phyloP scores from a whole-genome alignment of 1,140 invertebrate species.

The Papilio xuthus region DNA sequence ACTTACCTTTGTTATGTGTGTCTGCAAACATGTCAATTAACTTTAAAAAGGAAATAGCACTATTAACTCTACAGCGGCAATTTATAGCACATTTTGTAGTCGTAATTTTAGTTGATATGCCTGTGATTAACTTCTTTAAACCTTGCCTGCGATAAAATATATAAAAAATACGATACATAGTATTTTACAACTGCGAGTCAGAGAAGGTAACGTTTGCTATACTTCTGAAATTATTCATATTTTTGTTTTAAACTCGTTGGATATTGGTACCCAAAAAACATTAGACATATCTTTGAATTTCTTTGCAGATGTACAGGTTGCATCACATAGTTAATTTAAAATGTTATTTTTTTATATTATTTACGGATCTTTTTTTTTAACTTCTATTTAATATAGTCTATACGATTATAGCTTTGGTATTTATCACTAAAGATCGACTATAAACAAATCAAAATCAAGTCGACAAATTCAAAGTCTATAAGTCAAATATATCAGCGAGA shows the following conservation, averaged over 20 bases:
- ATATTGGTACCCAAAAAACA: too few species aligned
- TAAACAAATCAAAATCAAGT: background rate
- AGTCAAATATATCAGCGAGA: constrained; percentile 39
- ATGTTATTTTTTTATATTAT: too few species aligned
- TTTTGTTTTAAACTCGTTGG: too few species aligned
- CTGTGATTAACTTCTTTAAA: background rate
- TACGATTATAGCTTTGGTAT: too few species aligned
- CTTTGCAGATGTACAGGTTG: too few species aligned
- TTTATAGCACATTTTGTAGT: constrained; percentile 11
- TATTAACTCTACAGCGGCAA: constrained; percentile 10
- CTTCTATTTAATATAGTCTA: too few species aligned
- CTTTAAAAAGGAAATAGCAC: constrained; percentile 20
- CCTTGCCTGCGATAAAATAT: background rate
- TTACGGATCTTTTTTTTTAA: too few species aligned
- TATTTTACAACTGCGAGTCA: too few species aligned
- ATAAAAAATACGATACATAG: background rate
- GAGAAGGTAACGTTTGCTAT: too few species aligned
- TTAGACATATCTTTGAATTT: too few species aligned
- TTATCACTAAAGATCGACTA: background rate
- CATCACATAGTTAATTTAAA: too few species aligned
- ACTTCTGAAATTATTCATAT: too few species aligned
- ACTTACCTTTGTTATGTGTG: background rate
- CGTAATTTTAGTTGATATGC: background rate
- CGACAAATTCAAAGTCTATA: constrained; percentile 28
- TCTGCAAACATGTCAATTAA: constrained; percentile 21